Percentiles rank a stretch among this genome's conserved stretches.
These are phyloP conservation scores for Rana temporaria DNA, from an alignment of 2,113 vertebrate genomes.

Conservation along the genomic window DNA sequence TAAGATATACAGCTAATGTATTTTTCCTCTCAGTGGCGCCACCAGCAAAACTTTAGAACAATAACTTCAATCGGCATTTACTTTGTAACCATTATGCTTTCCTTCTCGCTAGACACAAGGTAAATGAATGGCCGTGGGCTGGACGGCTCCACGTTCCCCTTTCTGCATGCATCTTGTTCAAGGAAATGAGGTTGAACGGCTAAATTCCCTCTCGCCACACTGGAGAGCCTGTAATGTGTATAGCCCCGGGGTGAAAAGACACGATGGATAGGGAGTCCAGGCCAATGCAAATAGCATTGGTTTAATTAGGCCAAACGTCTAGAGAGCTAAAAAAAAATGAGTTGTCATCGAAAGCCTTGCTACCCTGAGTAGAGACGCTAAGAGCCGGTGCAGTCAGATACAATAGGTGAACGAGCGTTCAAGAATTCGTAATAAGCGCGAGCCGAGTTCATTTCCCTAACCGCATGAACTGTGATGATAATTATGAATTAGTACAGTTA, in stretches of 20 bases:
- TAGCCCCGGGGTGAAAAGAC: conserved; percentile 54
- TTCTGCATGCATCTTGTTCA: conserved; percentile 55
- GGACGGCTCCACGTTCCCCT: conserved; percentile 47
- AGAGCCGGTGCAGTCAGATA: conserved; percentile 25
- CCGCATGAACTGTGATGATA: conserved; percentile 20
- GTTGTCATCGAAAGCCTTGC: conserved; percentile 48
- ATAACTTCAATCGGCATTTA: conserved; percentile 53
- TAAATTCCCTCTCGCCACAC: conserved; percentile 55
- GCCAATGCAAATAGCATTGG: conserved; percentile 57
- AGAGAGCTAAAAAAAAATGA: conserved; percentile 52
- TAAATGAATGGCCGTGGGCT: conserved; percentile 56
- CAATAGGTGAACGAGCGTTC: conserved; percentile 33
- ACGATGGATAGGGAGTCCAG: conserved; percentile 52
- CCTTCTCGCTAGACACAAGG: conserved; percentile 53
- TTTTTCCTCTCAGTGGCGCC: conserved; percentile 40
- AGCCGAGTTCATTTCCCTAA: conserved; percentile 33
- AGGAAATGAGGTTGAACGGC: conserved; percentile 58
- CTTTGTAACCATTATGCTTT: conserved; percentile 56
- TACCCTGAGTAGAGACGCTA: conserved; percentile 34
- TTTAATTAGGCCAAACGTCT: conserved; percentile 58
- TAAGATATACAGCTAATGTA: conserved; percentile 29
- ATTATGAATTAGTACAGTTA: background rate
- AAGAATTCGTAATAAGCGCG: conserved; percentile 27
- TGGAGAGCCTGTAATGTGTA: conserved; percentile 52
- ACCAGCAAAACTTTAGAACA: conserved; percentile 53